These are phyloP conservation scores for Heterodera schachtii DNA, from an alignment of 1,140 invertebrate genomes.

Conservation along the genomic window DNA sequence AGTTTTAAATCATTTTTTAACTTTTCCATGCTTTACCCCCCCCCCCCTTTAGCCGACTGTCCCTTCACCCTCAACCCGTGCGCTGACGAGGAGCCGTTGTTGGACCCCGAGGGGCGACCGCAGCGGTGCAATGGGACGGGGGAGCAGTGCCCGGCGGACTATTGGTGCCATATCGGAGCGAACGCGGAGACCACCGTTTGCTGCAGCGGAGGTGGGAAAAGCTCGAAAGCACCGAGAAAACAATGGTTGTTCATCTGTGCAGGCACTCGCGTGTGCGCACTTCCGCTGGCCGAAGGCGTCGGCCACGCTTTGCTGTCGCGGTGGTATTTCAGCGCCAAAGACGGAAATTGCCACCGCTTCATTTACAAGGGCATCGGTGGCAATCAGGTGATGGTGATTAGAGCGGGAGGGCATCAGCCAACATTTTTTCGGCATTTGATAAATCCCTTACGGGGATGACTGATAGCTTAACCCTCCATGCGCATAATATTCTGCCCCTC, in stretches of 20 bases:
- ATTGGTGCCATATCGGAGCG: conserved; percentile 64
- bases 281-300: conserved; percentile 53
- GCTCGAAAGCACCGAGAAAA: conserved; percentile 13
- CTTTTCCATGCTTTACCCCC: not conserved
- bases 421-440: no score
- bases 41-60: conserved; percentile 36
- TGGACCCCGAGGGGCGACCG: conserved; percentile 55
- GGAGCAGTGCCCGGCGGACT: conserved; percentile 53
- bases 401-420: no score
- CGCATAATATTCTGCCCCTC: not conserved
- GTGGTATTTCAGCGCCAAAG: conserved; percentile 56
- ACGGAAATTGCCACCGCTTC: conserved; percentile 56
- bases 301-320: conserved; percentile 52
- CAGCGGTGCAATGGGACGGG: conserved; percentile 51
- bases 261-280: conserved; percentile 55
- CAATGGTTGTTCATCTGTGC: conserved; percentile 6
- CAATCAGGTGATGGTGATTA: conserved; percentile 56
- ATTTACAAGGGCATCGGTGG: conserved; percentile 62
- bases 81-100: conserved; percentile 53
- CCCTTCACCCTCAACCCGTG: conserved; percentile 51
- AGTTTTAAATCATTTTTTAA: no score
- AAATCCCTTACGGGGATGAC: no score
- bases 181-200: conserved; percentile 62
- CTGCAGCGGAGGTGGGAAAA: conserved; percentile 49
- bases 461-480: no score